Evolutionary conservation across 2,888 invertebrate genomes (phyloP), one percentile per base, ranked within the genome.

Genomic region (Cataglyphis livida): DNA sequence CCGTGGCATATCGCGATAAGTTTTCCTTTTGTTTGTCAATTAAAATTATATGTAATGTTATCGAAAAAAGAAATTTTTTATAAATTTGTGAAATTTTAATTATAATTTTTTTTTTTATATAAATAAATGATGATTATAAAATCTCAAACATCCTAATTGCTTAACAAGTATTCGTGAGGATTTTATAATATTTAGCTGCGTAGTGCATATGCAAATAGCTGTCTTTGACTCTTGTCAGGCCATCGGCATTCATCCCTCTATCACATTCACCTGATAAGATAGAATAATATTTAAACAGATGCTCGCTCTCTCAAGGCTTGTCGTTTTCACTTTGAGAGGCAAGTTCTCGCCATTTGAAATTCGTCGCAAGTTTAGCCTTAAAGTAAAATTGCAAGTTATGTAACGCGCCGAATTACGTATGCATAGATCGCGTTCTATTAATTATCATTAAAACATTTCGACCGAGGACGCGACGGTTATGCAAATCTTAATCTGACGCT

Each of bases 211-310:
- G 15, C 38, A 66, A 78, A 79, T 48, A 79, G 78, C 48, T 65
- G 78, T 66, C 41, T 51, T 64, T 70, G 70, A 64, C n/a, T 64
- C 54, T 57, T 6, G 68, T 28, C 61, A 15, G 12, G 25, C 21
- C 57, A 64, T 64, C 54, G 64, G 4, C 78, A 68, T 54, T 79
- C 28, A 28, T 78, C 61, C 59, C 61, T 61, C 38, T 66, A 28
- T 38, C 62, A 21, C 66, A 70, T 62, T 70, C 32, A 48, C n/a
- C 61, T 68, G 90, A 89, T 90, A 89, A 90, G 88, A 89, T 86
- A 85, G 71, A 87, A 85, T 81, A 84, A 74, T 88, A 83, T 87
- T 84, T 82, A 81, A 83, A 84, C 87, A 89, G 88, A 89, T 89
- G 86, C 73, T 84, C 66, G 35, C 9, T 41, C 41, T 41, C 44